phyloP scores from a whole-genome alignment of 2,888 invertebrate genomes.

The Caenorhabditis wallacei region DNA sequence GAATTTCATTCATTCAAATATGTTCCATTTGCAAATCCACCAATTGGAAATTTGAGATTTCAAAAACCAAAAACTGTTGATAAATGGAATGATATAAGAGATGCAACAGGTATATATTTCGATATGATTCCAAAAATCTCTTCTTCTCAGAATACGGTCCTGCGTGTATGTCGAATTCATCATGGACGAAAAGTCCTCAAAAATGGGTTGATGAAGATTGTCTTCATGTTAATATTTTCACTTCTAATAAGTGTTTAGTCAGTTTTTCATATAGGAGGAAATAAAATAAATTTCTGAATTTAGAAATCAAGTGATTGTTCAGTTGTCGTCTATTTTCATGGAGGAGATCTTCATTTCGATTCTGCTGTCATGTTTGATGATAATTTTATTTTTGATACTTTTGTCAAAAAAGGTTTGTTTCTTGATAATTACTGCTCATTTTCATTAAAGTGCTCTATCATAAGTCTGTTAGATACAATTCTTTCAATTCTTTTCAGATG shows the following conservation, averaged over 20 bases:
- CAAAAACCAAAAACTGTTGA: conserved; percentile 41
- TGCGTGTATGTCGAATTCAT: conserved; percentile 75
- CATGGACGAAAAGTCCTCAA: conserved; percentile 65
- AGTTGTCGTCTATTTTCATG: conserved; percentile 76
- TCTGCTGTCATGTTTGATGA: conserved; percentile 79
- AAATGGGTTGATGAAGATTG: conserved; percentile 77
- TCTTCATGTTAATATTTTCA: conserved; percentile 75
- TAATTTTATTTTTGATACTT: conserved; percentile 55
- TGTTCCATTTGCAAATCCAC: conserved; percentile 73
- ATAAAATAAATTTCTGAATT: not conserved
- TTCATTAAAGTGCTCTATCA: no score
- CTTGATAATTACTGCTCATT: no score
- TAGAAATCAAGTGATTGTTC: conserved; percentile 63
- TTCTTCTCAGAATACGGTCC: conserved; percentile 67
- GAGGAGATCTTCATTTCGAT: conserved; percentile 75
- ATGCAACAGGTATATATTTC: conserved; percentile 50
- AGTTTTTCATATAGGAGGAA: not conserved
- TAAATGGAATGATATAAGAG: conserved; percentile 68
- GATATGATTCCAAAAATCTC: not conserved
- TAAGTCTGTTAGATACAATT: no score
- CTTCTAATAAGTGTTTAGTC: conserved; percentile 69
- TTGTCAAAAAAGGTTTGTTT: conserved; percentile 41
- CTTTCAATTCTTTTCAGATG: conserved; percentile 67
- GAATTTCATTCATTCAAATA: conserved; percentile 17
- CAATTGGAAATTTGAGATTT: conserved; percentile 75